Conservation (phyloP, 37 sponge, comb jelly and placozoan genomes). For the Geodia barretti region DNA sequence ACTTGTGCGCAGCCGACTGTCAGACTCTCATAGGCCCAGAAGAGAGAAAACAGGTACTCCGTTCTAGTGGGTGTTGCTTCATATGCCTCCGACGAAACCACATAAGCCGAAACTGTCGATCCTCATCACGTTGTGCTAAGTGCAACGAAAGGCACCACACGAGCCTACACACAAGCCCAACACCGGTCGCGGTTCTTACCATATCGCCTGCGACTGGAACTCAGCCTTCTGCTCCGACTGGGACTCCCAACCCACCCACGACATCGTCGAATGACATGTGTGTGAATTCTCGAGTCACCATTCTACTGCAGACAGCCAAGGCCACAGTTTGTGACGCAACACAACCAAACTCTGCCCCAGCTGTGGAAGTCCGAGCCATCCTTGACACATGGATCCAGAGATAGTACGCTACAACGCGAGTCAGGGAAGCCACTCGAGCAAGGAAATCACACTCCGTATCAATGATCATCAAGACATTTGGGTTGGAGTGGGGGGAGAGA, state of each 20-base stretch:
- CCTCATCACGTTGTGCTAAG: background rate
- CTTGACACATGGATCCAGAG: constrained; percentile 15
- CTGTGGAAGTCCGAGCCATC: constrained; percentile 6
- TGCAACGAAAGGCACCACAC: constrained; percentile 39
- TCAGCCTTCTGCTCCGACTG: no score
- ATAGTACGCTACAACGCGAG: constrained; percentile 1
- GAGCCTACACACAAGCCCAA: no score
- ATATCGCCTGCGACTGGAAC: background rate
- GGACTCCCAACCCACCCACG: no score
- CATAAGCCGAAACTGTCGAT: constrained; percentile 21
- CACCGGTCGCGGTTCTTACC: background rate
- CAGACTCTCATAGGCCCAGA: background rate
- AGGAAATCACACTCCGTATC: background rate
- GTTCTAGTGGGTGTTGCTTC: constrained; percentile 24
- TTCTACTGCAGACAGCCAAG: no score
- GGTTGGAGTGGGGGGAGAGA: background rate
- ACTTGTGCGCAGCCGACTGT: constrained; percentile 2
- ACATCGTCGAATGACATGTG: no score
- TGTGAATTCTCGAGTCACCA: no score
- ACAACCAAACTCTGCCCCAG: background rate
- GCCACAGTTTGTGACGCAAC: background rate
- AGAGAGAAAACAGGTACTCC: constrained; percentile 3
- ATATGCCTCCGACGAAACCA: constrained; percentile 24
- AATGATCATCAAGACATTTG: constrained; percentile 25
- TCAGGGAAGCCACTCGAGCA: background rate